Conservation (phyloP, 30 jellyfish, hydroid and myxozoan species). For the Rhopilema esculentum region DNA sequence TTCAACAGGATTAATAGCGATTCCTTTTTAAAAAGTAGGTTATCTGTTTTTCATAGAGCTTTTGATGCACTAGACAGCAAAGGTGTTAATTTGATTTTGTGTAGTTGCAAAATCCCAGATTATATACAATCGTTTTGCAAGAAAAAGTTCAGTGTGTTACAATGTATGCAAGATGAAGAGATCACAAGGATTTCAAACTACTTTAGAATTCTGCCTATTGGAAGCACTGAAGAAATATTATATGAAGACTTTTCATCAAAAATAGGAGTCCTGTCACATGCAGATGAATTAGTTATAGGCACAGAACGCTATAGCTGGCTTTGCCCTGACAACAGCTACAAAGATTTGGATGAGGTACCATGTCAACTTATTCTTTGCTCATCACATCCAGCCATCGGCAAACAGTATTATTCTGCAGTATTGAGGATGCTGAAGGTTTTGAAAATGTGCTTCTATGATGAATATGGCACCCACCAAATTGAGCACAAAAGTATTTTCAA, state of each 20-base stretch:
- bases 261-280: constrained; percentile 18
- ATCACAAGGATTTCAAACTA: constrained; percentile 15
- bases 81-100: constrained; percentile 7
- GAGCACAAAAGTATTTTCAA: not conserved
- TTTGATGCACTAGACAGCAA: not conserved
- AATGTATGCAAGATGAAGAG: constrained; percentile 47
- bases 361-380: constrained; percentile 51
- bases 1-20: not conserved
- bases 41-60: not conserved
- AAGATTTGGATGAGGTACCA: constrained; percentile 5
- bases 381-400: constrained; percentile 53
- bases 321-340: not conserved
- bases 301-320: constrained; percentile 16
- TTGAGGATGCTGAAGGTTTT: constrained; percentile 44
- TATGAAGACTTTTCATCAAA: not conserved
- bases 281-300: constrained; percentile 31
- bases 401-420: constrained; percentile 50
- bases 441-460: constrained; percentile 36
- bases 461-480: constrained; percentile 11
- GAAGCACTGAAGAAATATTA: constrained; percentile 18
- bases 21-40: not conserved
- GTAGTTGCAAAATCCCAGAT: constrained; percentile 26
- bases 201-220: constrained; percentile 35
- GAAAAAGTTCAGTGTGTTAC: constrained; percentile 4
- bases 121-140: constrained; percentile 6